These are phyloP conservation scores for Synergus japonicus DNA, from an alignment of 2,888 invertebrate species.

Conservation along the genomic window DNA sequence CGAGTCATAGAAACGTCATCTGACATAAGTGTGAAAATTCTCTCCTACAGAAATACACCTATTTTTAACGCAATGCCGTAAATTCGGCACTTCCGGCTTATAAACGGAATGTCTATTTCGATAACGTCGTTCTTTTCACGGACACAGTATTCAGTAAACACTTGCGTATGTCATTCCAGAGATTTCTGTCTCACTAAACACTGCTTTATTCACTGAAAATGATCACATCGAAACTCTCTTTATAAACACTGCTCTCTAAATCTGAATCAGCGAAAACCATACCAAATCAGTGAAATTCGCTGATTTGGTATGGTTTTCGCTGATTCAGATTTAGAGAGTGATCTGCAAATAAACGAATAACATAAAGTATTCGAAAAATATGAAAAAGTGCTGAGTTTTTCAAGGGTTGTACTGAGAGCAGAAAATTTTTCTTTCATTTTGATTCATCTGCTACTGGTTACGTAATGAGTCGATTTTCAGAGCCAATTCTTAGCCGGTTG, in stretches of 20 bases:
- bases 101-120: background rate
- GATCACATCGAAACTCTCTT: background rate
- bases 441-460: conserved; percentile 41
- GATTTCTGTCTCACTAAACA: conserved; percentile 10
- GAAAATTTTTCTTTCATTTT: background rate
- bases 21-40: conserved; percentile 2
- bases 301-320: too few relatives aligned
- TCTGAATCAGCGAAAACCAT: too few relatives aligned
- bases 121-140: conserved; percentile 13
- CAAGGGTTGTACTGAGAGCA: background rate
- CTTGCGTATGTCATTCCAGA: conserved; percentile 17
- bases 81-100: conserved; percentile 15
- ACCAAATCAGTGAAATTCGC: too few relatives aligned
- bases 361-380: background rate
- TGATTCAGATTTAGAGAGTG: too few relatives aligned
- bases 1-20: background rate
- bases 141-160: conserved; percentile 27
- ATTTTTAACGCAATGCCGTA: background rate
- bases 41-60: background rate
- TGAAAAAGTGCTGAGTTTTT: background rate
- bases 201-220: conserved; percentile 45
- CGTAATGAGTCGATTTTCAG: conserved; percentile 48
- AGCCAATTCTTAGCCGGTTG: conserved; percentile 56
- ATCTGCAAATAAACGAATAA: background rate
- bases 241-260: background rate